Percentiles rank a stretch among this genome's conserved stretches.
phyloP scores from a whole-genome alignment of 2,797 vertebrate genomes.

The Mustela erminea region DNA sequence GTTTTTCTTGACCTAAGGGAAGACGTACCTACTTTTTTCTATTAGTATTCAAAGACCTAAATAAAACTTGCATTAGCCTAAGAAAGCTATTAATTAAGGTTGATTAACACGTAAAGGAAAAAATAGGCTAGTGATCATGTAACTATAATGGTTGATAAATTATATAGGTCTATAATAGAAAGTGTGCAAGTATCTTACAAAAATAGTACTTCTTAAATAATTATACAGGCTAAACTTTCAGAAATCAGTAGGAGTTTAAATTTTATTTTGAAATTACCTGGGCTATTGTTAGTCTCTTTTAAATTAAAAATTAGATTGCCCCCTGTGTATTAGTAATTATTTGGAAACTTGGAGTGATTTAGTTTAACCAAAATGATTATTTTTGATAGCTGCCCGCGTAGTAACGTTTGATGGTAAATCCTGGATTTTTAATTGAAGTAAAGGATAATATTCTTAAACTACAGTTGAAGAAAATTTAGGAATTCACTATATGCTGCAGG shows the following conservation, averaged over 20 bases:
- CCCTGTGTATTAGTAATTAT: neutral
- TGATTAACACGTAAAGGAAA: slow-evolving; percentile 28
- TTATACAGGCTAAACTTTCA: slow-evolving; percentile 26
- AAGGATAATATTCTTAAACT: neutral
- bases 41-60: slow-evolving; percentile 1
- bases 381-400: neutral
- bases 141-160: slow-evolving; percentile 40
- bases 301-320: slow-evolving; percentile 48
- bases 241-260: slow-evolving; percentile 18
- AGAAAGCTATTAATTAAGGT: slow-evolving; percentile 2
- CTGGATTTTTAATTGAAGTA: slow-evolving; percentile 21
- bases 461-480: neutral
- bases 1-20: neutral
- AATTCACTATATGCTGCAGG: neutral
- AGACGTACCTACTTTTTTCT: slow-evolving; percentile 1
- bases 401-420: neutral
- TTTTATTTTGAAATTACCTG: slow-evolving; percentile 63
- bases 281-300: slow-evolving; percentile 28
- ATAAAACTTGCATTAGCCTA: slow-evolving; percentile 48
- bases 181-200: slow-evolving; percentile 22
- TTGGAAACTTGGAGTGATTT: slow-evolving; percentile 39
- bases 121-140: slow-evolving; percentile 20
- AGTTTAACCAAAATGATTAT: slow-evolving; percentile 44
- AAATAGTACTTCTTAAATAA: slow-evolving; percentile 61
- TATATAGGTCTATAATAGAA: neutral